Evolutionary conservation across 2,797 vertebrate species (phyloP).

Genomic region (Enteromius viviparus): DNA sequence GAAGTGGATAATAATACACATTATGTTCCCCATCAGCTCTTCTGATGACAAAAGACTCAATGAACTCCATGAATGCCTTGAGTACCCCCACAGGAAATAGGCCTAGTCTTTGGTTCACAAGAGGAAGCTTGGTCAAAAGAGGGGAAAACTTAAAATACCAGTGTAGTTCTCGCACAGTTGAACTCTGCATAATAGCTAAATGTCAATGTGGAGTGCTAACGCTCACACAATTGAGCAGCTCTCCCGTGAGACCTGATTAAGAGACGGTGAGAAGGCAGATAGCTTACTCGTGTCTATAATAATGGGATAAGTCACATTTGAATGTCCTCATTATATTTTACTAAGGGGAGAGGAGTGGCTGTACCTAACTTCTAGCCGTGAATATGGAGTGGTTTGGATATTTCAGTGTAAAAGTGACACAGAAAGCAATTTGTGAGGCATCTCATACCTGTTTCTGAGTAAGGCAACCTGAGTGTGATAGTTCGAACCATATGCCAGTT

Average conservation of each 20-base stretch:
- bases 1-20: slow-evolving; percentile 76
- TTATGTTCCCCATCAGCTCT: slow-evolving; percentile 66
- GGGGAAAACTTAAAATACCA: slow-evolving; percentile 31
- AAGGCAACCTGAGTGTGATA: slow-evolving; percentile 21
- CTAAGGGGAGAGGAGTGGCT: slow-evolving; percentile 18
- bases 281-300: slow-evolving; percentile 63
- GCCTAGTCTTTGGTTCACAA: slow-evolving; percentile 16
- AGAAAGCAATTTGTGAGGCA: slow-evolving; percentile 42
- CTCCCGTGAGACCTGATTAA: slow-evolving; percentile 69
- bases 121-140: slow-evolving; percentile 31
- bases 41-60: slow-evolving; percentile 63
- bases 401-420: slow-evolving; percentile 24
- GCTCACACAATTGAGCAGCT: slow-evolving; percentile 55
- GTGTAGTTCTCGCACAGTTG: slow-evolving; percentile 31
- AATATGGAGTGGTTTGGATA: slow-evolving; percentile 19
- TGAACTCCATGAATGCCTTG: slow-evolving; percentile 45
- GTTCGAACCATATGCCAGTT: slow-evolving; percentile 24
- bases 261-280: slow-evolving; percentile 57
- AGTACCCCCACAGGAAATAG: slow-evolving; percentile 15
- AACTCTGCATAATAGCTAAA: slow-evolving; percentile 46
- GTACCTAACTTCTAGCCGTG: slow-evolving; percentile 2
- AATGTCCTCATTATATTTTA: slow-evolving; percentile 69
- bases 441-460: slow-evolving; percentile 34
- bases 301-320: slow-evolving; percentile 65
- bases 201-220: slow-evolving; percentile 54